Conservation (phyloP, 2,888 invertebrate species). For the Drosophila birchii region DNA sequence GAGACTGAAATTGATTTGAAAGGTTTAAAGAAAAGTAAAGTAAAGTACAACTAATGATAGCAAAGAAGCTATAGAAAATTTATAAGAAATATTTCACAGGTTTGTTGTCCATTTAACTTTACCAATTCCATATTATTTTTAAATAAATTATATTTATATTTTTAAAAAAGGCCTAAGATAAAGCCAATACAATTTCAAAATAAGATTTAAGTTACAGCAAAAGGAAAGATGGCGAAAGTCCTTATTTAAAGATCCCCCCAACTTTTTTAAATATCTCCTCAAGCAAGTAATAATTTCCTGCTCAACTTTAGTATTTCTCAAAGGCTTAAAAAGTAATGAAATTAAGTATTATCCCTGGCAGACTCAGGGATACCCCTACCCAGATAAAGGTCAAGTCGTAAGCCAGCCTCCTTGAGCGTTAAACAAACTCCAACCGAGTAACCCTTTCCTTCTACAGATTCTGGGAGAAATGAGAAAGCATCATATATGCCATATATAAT, state of each 20-base stretch:
- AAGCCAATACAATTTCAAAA: neutral
- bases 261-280: neutral
- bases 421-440: slow-evolving; percentile 20
- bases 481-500: slow-evolving; percentile 46
- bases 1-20: slow-evolving; percentile 1
- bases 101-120: too few relatives aligned
- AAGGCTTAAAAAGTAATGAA: slow-evolving; percentile 11
- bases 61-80: neutral
- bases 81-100: too few relatives aligned
- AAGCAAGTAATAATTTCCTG: neutral
- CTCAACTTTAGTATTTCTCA: neutral
- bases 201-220: neutral
- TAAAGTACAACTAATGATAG: neutral
- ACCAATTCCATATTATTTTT: too few relatives aligned
- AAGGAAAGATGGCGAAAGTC: neutral
- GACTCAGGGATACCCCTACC: neutral
- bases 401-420: slow-evolving; percentile 2
- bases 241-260: neutral
- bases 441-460: slow-evolving; percentile 6
- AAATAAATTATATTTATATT: neutral
- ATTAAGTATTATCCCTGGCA: slow-evolving; percentile 4
- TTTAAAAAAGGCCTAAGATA: neutral
- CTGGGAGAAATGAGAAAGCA: slow-evolving; percentile 57
- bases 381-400: slow-evolving; percentile 15
- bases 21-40: neutral